Evolutionary conservation across 35 echinoderm and acorn worm species (phyloP).

Genomic region (Apostichopus californicus): DNA sequence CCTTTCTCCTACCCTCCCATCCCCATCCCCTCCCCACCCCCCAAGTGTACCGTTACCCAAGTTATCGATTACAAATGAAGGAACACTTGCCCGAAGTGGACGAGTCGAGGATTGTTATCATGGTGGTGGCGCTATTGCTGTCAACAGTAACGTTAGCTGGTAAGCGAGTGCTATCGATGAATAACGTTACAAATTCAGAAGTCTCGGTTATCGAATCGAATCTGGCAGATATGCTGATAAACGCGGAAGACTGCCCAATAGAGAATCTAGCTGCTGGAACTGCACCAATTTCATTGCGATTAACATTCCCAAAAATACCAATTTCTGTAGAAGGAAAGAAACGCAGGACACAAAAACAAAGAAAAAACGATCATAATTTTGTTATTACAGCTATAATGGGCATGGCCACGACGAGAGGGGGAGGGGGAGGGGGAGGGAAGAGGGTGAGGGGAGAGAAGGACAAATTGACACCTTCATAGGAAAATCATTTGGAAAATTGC

Average conservation of each 20-base stretch:
- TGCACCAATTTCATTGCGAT: neutral
- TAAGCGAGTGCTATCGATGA: neutral
- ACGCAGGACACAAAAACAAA: neutral
- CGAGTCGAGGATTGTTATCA: neutral
- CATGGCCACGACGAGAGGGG: too few relatives aligned
- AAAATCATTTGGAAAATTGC: too few relatives aligned
- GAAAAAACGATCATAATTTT: neutral
- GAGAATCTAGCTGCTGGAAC: neutral
- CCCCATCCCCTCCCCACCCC: too few relatives aligned
- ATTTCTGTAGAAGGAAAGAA: neutral
- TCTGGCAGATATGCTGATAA: neutral
- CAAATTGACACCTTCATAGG: too few relatives aligned
- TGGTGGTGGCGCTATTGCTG: neutral
- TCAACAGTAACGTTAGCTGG: neutral
- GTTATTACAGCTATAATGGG: neutral
- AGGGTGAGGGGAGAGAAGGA: too few relatives aligned
- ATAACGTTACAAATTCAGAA: neutral
- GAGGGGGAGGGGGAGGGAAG: too few relatives aligned
- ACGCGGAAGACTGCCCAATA: neutral
- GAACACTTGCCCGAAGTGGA: neutral
- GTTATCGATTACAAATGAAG: too few relatives aligned
- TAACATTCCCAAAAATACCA: neutral
- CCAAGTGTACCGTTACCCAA: too few relatives aligned
- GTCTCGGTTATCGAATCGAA: neutral
- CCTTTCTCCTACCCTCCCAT: too few relatives aligned